Evolutionary conservation across 2,888 invertebrate genomes (phyloP).

Genomic region (Polietes domitor): DNA sequence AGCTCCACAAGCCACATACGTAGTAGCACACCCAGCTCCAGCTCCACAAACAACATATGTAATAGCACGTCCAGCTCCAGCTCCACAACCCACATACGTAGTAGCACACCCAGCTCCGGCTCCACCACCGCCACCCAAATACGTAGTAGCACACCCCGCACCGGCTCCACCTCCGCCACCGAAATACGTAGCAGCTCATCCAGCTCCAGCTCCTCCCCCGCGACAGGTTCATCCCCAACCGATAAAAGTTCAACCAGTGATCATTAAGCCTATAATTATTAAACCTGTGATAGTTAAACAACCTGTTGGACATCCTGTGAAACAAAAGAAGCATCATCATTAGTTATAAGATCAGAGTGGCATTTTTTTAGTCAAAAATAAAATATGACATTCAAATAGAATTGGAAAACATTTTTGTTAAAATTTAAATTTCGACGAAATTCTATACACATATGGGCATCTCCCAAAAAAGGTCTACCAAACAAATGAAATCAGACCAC

Average conservation of each 20-base stretch:
- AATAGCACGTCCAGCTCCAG: conserved; percentile 36
- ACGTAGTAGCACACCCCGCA: background rate
- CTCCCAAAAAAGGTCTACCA: too few relatives aligned
- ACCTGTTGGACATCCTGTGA: background rate
- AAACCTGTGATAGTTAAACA: conserved; percentile 42
- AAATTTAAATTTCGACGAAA: too few relatives aligned
- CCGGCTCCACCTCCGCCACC: conserved; percentile 17
- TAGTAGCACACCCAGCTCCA: conserved; percentile 16
- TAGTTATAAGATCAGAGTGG: background rate
- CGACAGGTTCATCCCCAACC: conserved; percentile 15
- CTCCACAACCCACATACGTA: background rate
- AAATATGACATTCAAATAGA: too few relatives aligned
- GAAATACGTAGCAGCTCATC: background rate
- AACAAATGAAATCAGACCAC: too few relatives aligned
- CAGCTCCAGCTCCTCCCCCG: background rate
- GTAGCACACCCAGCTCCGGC: conserved; percentile 29
- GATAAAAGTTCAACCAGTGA: conserved; percentile 25
- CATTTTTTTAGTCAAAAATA: too few relatives aligned
- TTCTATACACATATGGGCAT: too few relatives aligned
- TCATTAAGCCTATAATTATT: conserved; percentile 27
- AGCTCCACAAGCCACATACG: conserved; percentile 1
- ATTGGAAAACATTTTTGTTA: too few relatives aligned
- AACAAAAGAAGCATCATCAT: conserved; percentile 45
- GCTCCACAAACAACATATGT: too few relatives aligned
- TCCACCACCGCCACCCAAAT: conserved; percentile 9